Base-by-base conservation (phyloP, 2,888 invertebrate species). In the Eretmocerus hayati region DNA sequence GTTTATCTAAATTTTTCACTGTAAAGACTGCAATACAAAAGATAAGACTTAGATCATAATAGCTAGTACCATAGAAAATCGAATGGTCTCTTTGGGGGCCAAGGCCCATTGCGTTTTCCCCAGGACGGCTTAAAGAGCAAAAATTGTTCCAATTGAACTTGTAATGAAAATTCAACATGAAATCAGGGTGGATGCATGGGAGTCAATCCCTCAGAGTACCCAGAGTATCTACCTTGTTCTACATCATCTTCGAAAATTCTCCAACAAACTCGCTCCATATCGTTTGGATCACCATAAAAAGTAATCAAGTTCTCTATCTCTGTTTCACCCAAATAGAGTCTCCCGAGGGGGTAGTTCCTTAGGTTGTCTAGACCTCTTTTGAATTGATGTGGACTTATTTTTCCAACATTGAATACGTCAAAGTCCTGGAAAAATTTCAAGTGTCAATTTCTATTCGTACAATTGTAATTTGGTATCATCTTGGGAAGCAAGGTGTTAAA, bases 241-340 rank as follows among this genome's bases (percentile, higher is more conserved):
- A 88, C 80, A 66, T 88, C 87, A 60, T 85, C 83, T 61, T 83
- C 84, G 65, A 89, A 89, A 19, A 81, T 81, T 49, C 79, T 77
- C 87, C 88, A 89, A 66, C 84, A 83, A 36, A 87, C 75, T 44
- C 81, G 77, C 45, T 78, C 75, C 0, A 71, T 69, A 67, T 87
- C 86, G 58, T 81, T 77, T n/a, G 84, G 83, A 73, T 87, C 85
- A 51, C 77, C 67, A 69, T 87, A 89, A 62, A 83, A 81, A 13
- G 75, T 72, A 58, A 79, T 74, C n/a, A 89, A 66, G 48, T 79
- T 76, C 50, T 78, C 69, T 32, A 83, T 73, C 70, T 89, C 88
- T 2, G 75, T 72, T 44, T 79, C 74, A 0, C 81, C 73, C 22
- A 89, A 66, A 60, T 76, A 77, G 35, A 81, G 61, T 26, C 75